Percentiles rank a stretch among this genome's conserved stretches.
phyloP scores from a whole-genome alignment of 1,140 invertebrate species.

The Periplaneta americana region DNA sequence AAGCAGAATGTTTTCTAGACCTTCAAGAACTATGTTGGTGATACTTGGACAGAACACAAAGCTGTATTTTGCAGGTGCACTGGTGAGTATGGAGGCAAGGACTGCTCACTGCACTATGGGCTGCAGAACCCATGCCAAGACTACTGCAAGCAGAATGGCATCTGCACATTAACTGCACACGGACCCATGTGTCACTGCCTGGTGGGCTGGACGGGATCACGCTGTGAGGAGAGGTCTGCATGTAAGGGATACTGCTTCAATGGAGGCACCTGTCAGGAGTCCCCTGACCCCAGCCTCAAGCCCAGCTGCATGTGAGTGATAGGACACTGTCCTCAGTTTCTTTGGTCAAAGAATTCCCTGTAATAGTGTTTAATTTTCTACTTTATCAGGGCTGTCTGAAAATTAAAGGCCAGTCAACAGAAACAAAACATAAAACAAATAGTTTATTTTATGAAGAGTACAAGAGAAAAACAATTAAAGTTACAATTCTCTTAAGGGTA shows the following conservation, averaged over 20 bases:
- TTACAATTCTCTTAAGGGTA: no score
- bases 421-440: no score
- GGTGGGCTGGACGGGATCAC: slow-evolving; percentile 44
- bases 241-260: slow-evolving; percentile 53
- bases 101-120: slow-evolving; percentile 43
- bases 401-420: no score
- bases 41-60: no score
- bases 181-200: slow-evolving; percentile 30
- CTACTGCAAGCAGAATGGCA: slow-evolving; percentile 47
- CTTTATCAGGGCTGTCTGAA: no score
- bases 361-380: no score
- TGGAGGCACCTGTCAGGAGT: slow-evolving; percentile 46
- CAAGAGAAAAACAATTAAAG: no score
- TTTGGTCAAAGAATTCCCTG: background rate
- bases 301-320: slow-evolving; percentile 40
- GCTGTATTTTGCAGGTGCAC: slow-evolving; percentile 37
- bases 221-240: slow-evolving; percentile 42
- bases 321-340: background rate
- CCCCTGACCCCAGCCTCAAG: slow-evolving; percentile 28
- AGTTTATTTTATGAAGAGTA: no score
- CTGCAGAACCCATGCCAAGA: slow-evolving; percentile 52
- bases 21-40: no score
- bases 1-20: no score
- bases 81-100: slow-evolving; percentile 43
- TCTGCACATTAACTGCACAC: slow-evolving; percentile 25